Percentiles rank a stretch among this genome's conserved stretches.
These are phyloP conservation scores for Myripristis murdjan DNA, from an alignment of 2,797 vertebrate genomes.

Conservation along the genomic window DNA sequence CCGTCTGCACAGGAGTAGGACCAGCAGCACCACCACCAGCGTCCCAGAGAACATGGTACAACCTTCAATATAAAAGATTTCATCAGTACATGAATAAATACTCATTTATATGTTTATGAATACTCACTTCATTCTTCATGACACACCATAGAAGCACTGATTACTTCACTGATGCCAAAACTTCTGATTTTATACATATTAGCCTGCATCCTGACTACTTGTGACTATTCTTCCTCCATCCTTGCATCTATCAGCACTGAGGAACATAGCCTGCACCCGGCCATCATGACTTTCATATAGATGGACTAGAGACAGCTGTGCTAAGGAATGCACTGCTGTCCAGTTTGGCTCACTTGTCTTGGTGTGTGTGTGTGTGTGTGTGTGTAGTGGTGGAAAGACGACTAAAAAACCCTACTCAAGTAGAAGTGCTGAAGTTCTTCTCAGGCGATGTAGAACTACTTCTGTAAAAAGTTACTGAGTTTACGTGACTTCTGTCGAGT, in stretches of 20 bases:
- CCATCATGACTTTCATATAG: conserved; percentile 1
- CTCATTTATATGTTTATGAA: no score
- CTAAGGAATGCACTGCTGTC: no score
- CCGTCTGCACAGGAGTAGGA: conserved; percentile 84
- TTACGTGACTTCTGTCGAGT: no score
- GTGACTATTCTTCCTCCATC: background rate
- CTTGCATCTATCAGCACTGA: no score
- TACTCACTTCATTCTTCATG: background rate
- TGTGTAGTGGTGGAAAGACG: background rate
- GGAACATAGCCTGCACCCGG: background rate
- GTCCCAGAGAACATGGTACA: conserved; percentile 82
- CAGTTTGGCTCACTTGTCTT: background rate
- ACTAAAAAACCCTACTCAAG: no score
- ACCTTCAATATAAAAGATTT: conserved; percentile 22
- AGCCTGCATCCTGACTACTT: background rate
- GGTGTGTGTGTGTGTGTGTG: background rate
- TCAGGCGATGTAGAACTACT: no score
- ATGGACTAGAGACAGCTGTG: background rate
- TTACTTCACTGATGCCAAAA: background rate
- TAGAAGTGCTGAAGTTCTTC: no score
- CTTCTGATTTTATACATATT: background rate
- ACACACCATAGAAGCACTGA: no score
- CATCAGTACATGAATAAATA: background rate
- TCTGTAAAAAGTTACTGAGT: no score
- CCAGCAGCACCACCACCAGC: conserved; percentile 84